Evolutionary conservation across 2,888 invertebrate species (phyloP).

Genomic region (Octodonta nipae): DNA sequence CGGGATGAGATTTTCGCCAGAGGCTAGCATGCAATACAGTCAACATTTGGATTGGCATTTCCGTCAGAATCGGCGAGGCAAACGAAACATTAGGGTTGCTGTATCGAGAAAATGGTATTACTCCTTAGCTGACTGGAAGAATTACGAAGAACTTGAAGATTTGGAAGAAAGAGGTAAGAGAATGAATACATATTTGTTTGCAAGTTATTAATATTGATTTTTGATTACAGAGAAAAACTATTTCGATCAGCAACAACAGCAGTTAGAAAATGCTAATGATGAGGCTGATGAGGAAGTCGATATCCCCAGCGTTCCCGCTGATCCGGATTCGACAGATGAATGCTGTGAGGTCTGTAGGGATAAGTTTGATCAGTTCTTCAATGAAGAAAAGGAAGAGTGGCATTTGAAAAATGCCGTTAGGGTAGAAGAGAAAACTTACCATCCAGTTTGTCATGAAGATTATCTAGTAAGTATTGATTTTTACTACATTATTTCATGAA

Average conservation of each 20-base stretch:
- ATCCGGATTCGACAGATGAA: slow-evolving; percentile 48
- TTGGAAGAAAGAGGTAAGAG: slow-evolving; percentile 65
- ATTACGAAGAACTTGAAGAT: slow-evolving; percentile 87
- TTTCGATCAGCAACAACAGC: slow-evolving; percentile 61
- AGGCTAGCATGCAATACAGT: slow-evolving; percentile 78
- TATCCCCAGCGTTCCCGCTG: slow-evolving; percentile 60
- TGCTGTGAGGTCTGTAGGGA: slow-evolving; percentile 84
- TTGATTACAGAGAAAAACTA: slow-evolving; percentile 62
- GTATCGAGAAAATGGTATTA: slow-evolving; percentile 84
- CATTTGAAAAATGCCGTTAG: slow-evolving; percentile 72
- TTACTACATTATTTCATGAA: slow-evolving; percentile 1
- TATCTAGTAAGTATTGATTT: slow-evolving; percentile 48
- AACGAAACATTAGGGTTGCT: slow-evolving; percentile 71
- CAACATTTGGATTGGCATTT: slow-evolving; percentile 99
- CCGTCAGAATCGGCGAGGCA: slow-evolving; percentile 77
- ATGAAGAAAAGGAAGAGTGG: slow-evolving; percentile 97
- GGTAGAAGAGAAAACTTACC: slow-evolving; percentile 66
- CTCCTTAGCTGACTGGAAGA: slow-evolving; percentile 79
- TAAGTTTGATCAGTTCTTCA: slow-evolving; percentile 86
- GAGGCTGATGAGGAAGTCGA: slow-evolving; percentile 46
- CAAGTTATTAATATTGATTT: not conserved
- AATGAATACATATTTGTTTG: slow-evolving; percentile 5
- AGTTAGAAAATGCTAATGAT: slow-evolving; percentile 42
- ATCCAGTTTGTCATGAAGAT: slow-evolving; percentile 83
- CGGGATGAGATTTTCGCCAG: slow-evolving; percentile 83